Conservation (phyloP, 2,888 invertebrate genomes). For the Philaethria dido region DNA sequence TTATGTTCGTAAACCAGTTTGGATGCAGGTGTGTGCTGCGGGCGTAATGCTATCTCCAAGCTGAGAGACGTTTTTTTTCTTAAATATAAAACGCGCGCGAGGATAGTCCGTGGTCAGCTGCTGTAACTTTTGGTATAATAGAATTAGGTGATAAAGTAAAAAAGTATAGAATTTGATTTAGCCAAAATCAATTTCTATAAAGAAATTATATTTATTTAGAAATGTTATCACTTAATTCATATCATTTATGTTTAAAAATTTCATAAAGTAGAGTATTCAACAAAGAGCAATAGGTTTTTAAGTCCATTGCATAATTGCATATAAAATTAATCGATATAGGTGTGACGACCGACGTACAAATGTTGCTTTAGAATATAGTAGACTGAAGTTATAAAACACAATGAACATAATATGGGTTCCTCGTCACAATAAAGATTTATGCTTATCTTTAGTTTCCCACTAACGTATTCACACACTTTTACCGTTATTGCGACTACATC, state of each 20-base stretch:
- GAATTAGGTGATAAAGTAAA: neutral
- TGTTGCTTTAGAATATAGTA: neutral
- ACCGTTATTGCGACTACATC: slow-evolving; percentile 65
- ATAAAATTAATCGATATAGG: slow-evolving; percentile 17
- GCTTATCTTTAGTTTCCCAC: slow-evolving; percentile 72
- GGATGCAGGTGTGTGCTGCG: slow-evolving; percentile 70
- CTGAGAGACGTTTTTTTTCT: slow-evolving; percentile 41
- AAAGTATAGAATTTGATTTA: neutral
- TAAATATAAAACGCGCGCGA: slow-evolving; percentile 30
- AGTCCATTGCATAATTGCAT: neutral
- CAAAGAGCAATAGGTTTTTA: neutral
- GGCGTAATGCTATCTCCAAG: slow-evolving; percentile 48
- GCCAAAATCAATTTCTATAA: neutral
- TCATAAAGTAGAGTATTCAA: neutral
- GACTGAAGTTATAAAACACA: slow-evolving; percentile 16
- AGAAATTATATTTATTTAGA: too few species aligned
- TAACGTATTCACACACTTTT: slow-evolving; percentile 73
- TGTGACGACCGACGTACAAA: slow-evolving; percentile 1
- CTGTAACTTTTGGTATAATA: neutral
- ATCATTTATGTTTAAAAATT: neutral
- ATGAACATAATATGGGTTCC: slow-evolving; percentile 65
- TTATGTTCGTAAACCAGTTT: slow-evolving; percentile 78
- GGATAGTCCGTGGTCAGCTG: slow-evolving; percentile 24
- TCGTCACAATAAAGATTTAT: slow-evolving; percentile 70
- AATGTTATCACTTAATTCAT: too few species aligned